phyloP scores from a whole-genome alignment of 2,113 vertebrate species.

The Scytalopus superciliaris region DNA sequence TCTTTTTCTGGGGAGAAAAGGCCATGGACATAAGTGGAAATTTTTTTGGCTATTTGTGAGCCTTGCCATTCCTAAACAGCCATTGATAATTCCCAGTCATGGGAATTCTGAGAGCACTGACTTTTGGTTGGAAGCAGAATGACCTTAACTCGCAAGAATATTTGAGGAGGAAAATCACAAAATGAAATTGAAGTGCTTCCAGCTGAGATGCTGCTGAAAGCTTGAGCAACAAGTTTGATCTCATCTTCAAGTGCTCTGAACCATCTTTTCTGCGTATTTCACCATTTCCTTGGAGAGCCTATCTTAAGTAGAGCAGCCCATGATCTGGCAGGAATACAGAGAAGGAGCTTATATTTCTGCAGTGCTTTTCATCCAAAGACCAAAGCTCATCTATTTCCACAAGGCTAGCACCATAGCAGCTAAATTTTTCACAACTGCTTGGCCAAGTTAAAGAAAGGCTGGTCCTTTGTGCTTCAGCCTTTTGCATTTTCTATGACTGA shows the following conservation, averaged over 20 bases:
- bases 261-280: background rate
- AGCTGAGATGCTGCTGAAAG: background rate
- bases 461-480: background rate
- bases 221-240: background rate
- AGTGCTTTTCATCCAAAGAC: constrained; percentile 3
- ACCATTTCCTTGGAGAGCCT: background rate
- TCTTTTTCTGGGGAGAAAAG: background rate
- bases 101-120: background rate
- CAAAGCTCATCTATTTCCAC: background rate
- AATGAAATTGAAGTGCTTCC: background rate
- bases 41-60: background rate
- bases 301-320: background rate
- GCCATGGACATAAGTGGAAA: background rate
- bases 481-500: background rate
- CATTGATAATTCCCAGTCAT: background rate
- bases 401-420: background rate
- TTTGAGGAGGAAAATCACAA: background rate
- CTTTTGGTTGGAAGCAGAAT: background rate
- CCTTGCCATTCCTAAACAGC: background rate
- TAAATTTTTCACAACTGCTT: background rate
- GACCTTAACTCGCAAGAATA: background rate
- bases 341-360: constrained; percentile 15
- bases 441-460: background rate
- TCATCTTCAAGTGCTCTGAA: background rate
- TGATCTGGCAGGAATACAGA: background rate